phyloP scores from a whole-genome alignment of 2,888 invertebrate species.

The Phragmatobia fuliginosa region DNA sequence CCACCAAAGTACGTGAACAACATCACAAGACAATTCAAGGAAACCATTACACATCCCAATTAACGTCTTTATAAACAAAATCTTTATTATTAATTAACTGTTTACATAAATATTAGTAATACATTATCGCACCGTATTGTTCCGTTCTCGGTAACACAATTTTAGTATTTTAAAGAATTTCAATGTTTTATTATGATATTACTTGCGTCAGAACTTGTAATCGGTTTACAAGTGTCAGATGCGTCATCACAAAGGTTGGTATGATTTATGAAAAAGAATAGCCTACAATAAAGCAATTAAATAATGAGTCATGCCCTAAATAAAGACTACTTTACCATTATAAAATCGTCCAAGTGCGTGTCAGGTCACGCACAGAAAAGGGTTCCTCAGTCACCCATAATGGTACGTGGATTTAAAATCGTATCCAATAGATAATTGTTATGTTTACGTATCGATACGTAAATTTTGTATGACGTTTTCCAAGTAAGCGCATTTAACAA shows the following conservation, averaged over 20 bases:
- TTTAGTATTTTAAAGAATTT: slow-evolving; percentile 7
- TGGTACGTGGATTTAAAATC: no score
- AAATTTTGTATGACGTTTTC: no score
- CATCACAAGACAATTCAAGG: slow-evolving; percentile 10
- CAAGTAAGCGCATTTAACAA: no score
- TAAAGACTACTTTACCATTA: no score
- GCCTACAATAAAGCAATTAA: background rate
- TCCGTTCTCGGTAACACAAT: background rate
- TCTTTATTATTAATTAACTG: background rate
- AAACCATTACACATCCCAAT: slow-evolving; percentile 1
- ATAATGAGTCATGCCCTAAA: background rate
- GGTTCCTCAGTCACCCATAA: no score
- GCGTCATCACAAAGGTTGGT: background rate
- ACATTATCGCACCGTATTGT: background rate
- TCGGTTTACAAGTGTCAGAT: background rate
- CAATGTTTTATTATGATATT: background rate
- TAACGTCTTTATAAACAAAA: slow-evolving; percentile 2
- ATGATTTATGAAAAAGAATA: background rate
- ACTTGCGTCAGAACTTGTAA: background rate
- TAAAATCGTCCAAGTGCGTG: no score
- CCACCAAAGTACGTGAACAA: background rate
- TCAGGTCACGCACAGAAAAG: no score
- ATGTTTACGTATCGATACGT: no score
- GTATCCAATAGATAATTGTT: no score
- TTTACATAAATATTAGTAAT: slow-evolving; percentile 4